Conservation (phyloP, 2,888 invertebrate genomes). For the Eretmocerus hayati region DNA sequence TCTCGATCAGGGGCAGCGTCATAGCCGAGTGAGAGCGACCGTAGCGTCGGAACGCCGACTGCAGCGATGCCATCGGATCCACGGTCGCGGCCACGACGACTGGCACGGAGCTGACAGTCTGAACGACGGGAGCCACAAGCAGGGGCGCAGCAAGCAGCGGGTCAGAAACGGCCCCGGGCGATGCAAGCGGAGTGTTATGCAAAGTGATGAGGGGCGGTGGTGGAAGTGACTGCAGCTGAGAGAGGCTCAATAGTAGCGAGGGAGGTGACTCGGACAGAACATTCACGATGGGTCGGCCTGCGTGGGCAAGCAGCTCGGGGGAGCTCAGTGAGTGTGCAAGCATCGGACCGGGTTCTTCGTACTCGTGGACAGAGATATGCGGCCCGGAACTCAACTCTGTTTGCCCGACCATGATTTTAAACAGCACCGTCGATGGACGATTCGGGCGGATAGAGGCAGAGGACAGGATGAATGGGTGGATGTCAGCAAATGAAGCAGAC, state of each 20-base stretch:
- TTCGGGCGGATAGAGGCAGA: too few relatives aligned
- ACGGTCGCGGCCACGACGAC: neutral
- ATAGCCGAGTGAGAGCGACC: constrained; percentile 39
- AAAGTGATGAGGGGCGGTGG: constrained; percentile 29
- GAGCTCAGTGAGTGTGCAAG: constrained; percentile 42
- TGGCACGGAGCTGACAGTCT: neutral
- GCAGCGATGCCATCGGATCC: neutral
- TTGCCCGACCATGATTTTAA: too few relatives aligned
- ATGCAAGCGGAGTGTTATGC: constrained; percentile 32
- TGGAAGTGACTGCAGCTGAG: constrained; percentile 8
- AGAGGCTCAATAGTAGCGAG: too few relatives aligned
- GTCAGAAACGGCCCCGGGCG: constrained; percentile 25
- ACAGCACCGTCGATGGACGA: too few relatives aligned
- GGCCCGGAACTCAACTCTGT: neutral
- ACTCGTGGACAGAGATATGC: neutral
- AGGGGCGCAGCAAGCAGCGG: constrained; percentile 15
- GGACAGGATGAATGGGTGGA: neutral
- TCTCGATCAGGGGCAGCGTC: constrained; percentile 33
- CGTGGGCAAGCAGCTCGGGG: constrained; percentile 31
- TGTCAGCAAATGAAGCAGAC: neutral
- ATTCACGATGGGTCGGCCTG: constrained; percentile 14
- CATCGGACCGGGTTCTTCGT: neutral
- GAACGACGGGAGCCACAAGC: neutral
- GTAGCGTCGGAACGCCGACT: constrained; percentile 29
- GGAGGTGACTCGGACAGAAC: constrained; percentile 26